Evolutionary conservation across 2,888 invertebrate species (phyloP).

Genomic region (Sarcophaga rosellei): DNA sequence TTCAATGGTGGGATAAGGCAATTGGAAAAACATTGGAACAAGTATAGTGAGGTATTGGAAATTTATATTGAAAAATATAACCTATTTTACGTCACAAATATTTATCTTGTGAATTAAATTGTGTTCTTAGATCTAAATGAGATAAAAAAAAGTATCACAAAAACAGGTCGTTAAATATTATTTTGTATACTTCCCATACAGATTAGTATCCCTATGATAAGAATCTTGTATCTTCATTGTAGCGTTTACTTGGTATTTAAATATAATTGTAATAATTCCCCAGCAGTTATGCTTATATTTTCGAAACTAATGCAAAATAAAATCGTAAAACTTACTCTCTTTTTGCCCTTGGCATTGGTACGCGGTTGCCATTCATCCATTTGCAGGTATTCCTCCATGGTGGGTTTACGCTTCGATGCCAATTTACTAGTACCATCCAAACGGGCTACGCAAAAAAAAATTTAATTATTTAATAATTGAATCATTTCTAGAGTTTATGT

Average conservation of each 20-base stretch:
- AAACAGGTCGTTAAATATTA: background rate
- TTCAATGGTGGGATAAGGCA: too few relatives aligned
- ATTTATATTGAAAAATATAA: too few relatives aligned
- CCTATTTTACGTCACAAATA: too few relatives aligned
- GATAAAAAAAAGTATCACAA: background rate
- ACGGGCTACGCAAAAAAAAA: slow-evolving; percentile 86
- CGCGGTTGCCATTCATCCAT: slow-evolving; percentile 86
- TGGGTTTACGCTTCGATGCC: slow-evolving; percentile 83
- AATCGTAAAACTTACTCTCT: slow-evolving; percentile 86
- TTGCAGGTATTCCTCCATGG: slow-evolving; percentile 97
- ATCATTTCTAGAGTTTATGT: background rate
- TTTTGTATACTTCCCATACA: too few relatives aligned
- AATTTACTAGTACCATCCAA: slow-evolving; percentile 94
- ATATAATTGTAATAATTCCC: too few relatives aligned
- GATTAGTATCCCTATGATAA: too few relatives aligned
- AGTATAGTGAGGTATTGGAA: too few relatives aligned
- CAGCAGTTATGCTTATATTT: too few relatives aligned
- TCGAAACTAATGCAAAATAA: background rate
- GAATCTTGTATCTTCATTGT: background rate
- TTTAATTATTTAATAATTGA: background rate
- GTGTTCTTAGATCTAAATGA: too few relatives aligned
- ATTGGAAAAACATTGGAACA: too few relatives aligned
- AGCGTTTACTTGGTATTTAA: too few relatives aligned
- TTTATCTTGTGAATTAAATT: too few relatives aligned
- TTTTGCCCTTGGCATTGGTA: slow-evolving; percentile 88